Conservation (phyloP, 2,113 vertebrate genomes). For the Pluvianellus socialis region DNA sequence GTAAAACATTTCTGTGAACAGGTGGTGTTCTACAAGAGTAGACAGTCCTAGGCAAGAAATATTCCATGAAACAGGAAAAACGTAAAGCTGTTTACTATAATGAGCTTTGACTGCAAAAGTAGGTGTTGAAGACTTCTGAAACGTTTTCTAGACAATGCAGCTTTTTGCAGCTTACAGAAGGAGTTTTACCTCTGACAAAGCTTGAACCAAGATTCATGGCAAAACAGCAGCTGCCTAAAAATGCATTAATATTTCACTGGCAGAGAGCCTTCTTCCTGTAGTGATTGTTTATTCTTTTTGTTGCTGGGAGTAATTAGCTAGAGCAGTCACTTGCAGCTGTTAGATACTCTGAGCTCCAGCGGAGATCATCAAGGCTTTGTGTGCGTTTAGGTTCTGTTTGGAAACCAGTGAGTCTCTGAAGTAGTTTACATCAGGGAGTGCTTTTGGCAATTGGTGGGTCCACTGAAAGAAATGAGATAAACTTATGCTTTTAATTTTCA, state of each 20-base stretch:
- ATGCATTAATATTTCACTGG: conserved; percentile 68
- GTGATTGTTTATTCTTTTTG: conserved; percentile 67
- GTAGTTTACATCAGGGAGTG: background rate
- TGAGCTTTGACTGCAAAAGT: background rate
- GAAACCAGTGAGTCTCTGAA: conserved; percentile 26
- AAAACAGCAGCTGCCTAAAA: conserved; percentile 46
- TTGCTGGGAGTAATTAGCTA: conserved; percentile 71
- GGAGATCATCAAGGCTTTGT: conserved; percentile 52
- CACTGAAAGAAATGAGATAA: conserved; percentile 12
- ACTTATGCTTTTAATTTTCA: background rate
- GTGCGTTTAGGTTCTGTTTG: conserved; percentile 28
- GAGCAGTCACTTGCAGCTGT: conserved; percentile 73
- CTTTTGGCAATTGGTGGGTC: background rate
- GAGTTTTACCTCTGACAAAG: background rate
- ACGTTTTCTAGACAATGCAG: background rate
- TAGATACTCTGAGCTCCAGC: conserved; percentile 50
- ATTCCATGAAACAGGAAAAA: background rate
- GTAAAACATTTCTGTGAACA: background rate
- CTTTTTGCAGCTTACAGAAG: background rate
- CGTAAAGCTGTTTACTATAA: background rate
- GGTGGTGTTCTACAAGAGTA: background rate
- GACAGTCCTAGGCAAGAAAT: background rate
- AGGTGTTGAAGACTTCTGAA: background rate
- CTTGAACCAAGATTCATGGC: conserved; percentile 17
- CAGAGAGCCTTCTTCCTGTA: conserved; percentile 58